A percentile compares a stretch with the other conserved stretches of the same genome.
phyloP scores from a whole-genome alignment of 2,113 vertebrate genomes.

The Dasyprocta punctata region DNA sequence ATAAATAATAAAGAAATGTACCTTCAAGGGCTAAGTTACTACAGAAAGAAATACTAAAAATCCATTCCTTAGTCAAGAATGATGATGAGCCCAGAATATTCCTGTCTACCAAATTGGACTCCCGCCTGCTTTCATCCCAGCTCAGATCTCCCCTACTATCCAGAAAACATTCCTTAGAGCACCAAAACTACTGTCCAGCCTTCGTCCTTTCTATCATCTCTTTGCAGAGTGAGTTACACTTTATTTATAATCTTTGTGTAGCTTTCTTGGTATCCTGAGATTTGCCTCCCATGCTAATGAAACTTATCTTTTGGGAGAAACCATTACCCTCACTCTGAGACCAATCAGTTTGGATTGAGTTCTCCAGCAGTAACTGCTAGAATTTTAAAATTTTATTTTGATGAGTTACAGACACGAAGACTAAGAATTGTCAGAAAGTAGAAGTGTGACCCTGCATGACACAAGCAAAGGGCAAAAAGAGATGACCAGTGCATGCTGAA shows the following conservation, averaged over 20 bases:
- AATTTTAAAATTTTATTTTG: slow-evolving; percentile 46
- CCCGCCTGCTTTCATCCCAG: not conserved
- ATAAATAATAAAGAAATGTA: not conserved
- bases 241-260: not conserved
- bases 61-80: not conserved
- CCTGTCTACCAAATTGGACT: not conserved
- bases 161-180: not conserved
- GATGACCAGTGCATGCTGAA: not conserved
- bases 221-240: not conserved
- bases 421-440: not conserved
- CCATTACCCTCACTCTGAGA: not conserved
- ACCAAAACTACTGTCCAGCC: not conserved
- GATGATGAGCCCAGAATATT: not conserved
- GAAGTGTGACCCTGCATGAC: not conserved
- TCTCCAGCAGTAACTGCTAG: not conserved
- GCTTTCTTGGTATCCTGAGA: not conserved
- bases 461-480: not conserved
- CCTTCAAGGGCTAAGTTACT: not conserved
- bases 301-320: not conserved
- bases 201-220: not conserved
- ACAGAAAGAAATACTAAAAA: not conserved
- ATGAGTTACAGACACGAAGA: not conserved
- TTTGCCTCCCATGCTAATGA: not conserved
- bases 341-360: not conserved
- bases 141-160: not conserved